phyloP scores from a whole-genome alignment of 2,113 vertebrate species.

The Ailuropoda melanoleuca region DNA sequence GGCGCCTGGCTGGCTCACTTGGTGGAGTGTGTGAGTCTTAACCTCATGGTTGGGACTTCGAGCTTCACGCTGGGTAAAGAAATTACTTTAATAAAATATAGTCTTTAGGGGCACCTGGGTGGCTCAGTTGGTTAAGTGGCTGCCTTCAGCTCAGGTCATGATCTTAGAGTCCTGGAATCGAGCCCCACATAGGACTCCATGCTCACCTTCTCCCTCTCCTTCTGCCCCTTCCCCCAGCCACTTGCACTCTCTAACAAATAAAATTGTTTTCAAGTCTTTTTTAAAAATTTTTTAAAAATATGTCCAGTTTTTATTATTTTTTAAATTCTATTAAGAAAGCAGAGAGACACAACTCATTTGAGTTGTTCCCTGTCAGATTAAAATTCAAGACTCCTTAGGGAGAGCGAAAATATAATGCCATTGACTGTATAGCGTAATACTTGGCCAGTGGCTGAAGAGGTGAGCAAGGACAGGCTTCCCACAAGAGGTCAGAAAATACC shows the following conservation, averaged over 20 bases:
- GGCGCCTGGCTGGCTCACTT: neutral
- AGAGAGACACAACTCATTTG: neutral
- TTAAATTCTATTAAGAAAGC: neutral
- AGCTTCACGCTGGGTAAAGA: neutral
- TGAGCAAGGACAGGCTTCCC: neutral
- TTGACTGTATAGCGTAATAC: neutral
- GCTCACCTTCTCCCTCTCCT: neutral
- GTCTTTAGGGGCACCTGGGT: neutral
- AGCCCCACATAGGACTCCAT: neutral
- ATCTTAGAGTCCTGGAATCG: neutral
- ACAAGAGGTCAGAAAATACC: slow-evolving; percentile 7
- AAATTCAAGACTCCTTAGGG: slow-evolving; percentile 22
- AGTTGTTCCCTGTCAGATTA: neutral
- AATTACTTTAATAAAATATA: neutral
- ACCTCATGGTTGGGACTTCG: neutral
- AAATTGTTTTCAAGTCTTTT: neutral
- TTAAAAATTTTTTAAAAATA: neutral
- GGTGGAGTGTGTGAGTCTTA: neutral
- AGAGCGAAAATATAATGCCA: neutral
- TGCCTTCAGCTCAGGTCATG: neutral
- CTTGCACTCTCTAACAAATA: neutral
- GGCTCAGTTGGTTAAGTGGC: neutral
- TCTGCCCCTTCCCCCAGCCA: neutral
- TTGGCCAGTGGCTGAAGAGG: neutral
- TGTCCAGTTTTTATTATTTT: neutral